Percentiles rank a stretch among this genome's conserved stretches.
These are phyloP conservation scores for Volucella zonaria DNA, from an alignment of 2,888 invertebrate genomes.

Conservation along the genomic window DNA sequence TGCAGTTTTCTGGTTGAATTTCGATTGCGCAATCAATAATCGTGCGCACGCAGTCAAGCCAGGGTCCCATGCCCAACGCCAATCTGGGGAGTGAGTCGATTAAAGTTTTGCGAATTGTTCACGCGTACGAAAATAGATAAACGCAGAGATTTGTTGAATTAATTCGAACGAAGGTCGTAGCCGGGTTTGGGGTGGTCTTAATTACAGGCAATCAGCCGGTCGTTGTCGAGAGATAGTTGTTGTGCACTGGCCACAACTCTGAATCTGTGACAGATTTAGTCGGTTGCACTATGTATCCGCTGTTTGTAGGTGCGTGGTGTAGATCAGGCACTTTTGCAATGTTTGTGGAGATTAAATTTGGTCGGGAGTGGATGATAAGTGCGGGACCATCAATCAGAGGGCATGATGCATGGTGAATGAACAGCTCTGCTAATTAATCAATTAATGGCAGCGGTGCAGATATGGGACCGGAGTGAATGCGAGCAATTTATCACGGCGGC, in stretches of 20 bases:
- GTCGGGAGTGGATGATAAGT: constrained; percentile 45
- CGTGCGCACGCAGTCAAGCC: constrained; percentile 55
- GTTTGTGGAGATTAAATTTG: constrained; percentile 13
- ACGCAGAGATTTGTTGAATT: constrained; percentile 31
- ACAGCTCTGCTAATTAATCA: constrained; percentile 70
- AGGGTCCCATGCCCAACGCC: constrained; percentile 36
- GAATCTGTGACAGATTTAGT: constrained; percentile 51
- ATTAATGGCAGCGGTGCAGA: constrained; percentile 46
- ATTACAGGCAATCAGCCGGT: constrained; percentile 50
- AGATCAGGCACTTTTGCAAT: constrained; percentile 49
- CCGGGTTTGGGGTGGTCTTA: constrained; percentile 70
- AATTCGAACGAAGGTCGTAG: constrained; percentile 59
- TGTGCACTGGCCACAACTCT: constrained; percentile 20
- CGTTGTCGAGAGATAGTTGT: constrained; percentile 62
- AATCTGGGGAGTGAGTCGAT: constrained; percentile 32
- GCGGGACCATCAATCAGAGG: constrained; percentile 43
- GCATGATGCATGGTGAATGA: constrained; percentile 57
- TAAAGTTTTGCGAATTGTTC: constrained; percentile 68
- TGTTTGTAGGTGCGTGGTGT: background rate
- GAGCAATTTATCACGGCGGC: constrained; percentile 21
- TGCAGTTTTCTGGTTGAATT: constrained; percentile 12
- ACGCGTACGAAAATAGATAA: constrained; percentile 54
- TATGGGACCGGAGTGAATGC: constrained; percentile 34
- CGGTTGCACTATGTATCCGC: constrained; percentile 12
- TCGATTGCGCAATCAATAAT: constrained; percentile 51